phyloP scores from a whole-genome alignment of 92 coral and sea anemone species.

The Porites rus region DNA sequence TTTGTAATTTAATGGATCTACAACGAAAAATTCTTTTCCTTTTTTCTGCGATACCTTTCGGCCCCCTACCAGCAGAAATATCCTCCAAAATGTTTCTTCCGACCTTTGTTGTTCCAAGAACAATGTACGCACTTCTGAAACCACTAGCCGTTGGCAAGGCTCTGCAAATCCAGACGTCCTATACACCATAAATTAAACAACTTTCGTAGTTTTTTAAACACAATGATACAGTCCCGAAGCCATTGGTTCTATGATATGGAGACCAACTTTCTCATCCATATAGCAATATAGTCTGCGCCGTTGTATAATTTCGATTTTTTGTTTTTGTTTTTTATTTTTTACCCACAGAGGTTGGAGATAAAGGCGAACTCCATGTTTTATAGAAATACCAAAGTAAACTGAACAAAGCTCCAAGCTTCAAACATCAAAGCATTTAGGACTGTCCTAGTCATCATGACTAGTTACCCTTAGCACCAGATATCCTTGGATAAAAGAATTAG shows the following conservation, averaged over 20 bases:
- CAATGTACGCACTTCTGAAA: neutral
- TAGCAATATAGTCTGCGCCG: neutral
- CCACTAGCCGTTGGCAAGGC: no score
- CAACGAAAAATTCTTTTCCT: neutral
- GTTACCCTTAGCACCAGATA: no score
- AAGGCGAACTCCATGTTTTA: neutral
- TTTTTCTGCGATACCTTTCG: neutral
- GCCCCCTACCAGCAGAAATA: slow-evolving; percentile 16
- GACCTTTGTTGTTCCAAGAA: slow-evolving; percentile 17
- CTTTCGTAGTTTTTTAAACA: no score
- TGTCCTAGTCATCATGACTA: no score
- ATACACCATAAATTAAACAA: neutral
- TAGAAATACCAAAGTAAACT: neutral
- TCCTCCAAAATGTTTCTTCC: neutral
- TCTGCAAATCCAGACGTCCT: neutral
- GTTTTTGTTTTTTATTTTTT: no score
- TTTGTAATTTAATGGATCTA: neutral
- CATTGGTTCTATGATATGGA: no score
- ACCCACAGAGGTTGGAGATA: neutral
- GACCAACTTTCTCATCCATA: neutral
- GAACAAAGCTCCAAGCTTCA: neutral
- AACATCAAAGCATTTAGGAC: neutral
- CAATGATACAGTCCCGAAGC: no score
- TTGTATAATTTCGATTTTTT: neutral
- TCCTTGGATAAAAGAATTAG: no score